A percentile compares a stretch with the other conserved stretches of the same genome.
These are phyloP conservation scores for Nothoprocta pentlandii DNA, from an alignment of 2,113 vertebrate species.

Conservation along the genomic window DNA sequence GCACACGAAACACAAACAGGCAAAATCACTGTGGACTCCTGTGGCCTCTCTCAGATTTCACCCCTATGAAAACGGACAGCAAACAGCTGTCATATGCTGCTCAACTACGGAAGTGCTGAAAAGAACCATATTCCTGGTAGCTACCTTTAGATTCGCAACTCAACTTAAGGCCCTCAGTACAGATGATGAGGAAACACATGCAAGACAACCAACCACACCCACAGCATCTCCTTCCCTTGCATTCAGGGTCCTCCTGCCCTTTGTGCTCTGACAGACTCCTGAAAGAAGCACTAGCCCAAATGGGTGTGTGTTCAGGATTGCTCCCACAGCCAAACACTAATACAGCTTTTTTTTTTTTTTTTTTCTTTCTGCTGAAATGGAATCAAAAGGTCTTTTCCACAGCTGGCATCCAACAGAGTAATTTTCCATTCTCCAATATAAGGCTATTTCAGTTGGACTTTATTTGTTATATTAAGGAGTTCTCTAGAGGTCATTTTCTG, in stretches of 20 bases:
- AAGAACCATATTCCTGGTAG: not conserved
- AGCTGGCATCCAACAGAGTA: not conserved
- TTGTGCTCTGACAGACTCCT: not conserved
- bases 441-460: not conserved
- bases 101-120: not conserved
- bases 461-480: not conserved
- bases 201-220: not conserved
- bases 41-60: not conserved
- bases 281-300: not conserved
- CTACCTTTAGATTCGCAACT: not conserved
- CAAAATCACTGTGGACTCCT: not conserved
- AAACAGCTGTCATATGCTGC: not conserved
- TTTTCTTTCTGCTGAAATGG: not conserved
- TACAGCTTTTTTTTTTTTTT: no score
- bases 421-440: not conserved
- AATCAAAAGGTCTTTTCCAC: not conserved
- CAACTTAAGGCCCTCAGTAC: not conserved
- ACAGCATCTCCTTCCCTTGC: not conserved
- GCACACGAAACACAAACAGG: not conserved
- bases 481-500: not conserved
- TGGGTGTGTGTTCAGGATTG: not conserved
- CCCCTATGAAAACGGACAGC: fast-evolving
- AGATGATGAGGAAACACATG: not conserved
- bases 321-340: not conserved
- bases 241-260: not conserved